phyloP scores from a whole-genome alignment of 2,113 vertebrate species.

The Salminus brasiliensis region DNA sequence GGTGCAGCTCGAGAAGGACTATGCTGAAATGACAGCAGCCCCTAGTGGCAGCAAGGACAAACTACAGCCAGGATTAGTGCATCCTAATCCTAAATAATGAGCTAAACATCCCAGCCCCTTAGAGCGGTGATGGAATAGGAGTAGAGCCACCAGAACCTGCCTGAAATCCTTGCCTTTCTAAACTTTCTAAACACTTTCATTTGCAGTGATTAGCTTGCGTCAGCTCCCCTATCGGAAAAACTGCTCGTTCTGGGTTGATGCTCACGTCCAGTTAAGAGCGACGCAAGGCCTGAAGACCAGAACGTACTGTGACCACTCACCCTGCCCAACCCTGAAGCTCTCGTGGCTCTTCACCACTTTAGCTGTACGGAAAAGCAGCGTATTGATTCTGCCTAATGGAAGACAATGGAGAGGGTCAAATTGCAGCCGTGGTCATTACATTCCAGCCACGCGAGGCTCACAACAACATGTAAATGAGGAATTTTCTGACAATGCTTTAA shows the following conservation, averaged over 20 bases:
- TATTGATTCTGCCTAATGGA: constrained; percentile 47
- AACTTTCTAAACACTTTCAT: background rate
- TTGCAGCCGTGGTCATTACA: background rate
- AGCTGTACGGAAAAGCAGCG: background rate
- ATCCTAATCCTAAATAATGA: background rate
- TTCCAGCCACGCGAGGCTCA: background rate
- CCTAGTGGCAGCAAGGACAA: background rate
- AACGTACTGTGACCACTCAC: background rate
- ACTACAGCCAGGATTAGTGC: background rate
- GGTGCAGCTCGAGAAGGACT: background rate
- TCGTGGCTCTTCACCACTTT: background rate
- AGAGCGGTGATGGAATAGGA: background rate
- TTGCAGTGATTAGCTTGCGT: background rate
- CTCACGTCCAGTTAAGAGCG: too few species aligned
- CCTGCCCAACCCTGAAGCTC: background rate
- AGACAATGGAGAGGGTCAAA: constrained; percentile 10
- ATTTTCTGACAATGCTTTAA: background rate
- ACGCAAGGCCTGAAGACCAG: too few species aligned
- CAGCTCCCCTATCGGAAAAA: background rate
- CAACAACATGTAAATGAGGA: constrained; percentile 11
- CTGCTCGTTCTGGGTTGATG: too few species aligned
- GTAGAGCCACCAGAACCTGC: background rate
- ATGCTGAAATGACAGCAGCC: constrained; percentile 15
- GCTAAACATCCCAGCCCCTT: background rate
- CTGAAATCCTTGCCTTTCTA: background rate